Conservation (phyloP, 1,140 invertebrate genomes). For the Ruditapes philippinarum region DNA sequence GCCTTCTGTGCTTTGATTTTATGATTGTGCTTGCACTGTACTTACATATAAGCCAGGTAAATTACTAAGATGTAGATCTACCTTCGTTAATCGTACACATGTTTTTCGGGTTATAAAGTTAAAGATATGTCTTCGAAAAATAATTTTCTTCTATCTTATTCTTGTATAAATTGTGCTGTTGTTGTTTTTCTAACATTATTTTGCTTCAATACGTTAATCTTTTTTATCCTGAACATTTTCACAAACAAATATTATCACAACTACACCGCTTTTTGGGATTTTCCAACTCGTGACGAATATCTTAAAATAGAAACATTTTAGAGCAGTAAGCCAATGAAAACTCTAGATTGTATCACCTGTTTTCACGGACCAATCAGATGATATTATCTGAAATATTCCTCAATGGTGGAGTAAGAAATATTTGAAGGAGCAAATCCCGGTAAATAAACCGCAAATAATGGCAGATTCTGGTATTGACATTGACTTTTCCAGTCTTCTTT, state of each 20-base stretch:
- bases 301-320: not conserved
- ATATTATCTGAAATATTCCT: not conserved
- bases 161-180: too few species aligned
- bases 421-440: not conserved
- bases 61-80: too few species aligned
- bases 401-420: not conserved
- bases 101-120: too few species aligned
- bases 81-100: too few species aligned
- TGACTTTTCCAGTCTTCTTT: constrained; percentile 26
- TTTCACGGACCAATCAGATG: not conserved
- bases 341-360: not conserved
- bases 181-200: too few species aligned
- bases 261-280: not conserved
- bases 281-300: constrained; percentile 13
- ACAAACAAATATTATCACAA: not conserved
- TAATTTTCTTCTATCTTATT: too few species aligned
- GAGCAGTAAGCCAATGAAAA: not conserved
- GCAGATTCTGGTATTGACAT: constrained; percentile 56
- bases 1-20: too few species aligned
- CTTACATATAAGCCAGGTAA: too few species aligned
- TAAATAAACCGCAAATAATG: constrained; percentile 24
- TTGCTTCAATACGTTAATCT: too few species aligned
- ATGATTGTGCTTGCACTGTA: too few species aligned
- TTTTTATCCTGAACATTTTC: too few species aligned
- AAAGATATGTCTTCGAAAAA: too few species aligned